Evolutionary conservation across 2,888 invertebrate genomes (phyloP).

Genomic region (Neoitamus cyanurus): DNA sequence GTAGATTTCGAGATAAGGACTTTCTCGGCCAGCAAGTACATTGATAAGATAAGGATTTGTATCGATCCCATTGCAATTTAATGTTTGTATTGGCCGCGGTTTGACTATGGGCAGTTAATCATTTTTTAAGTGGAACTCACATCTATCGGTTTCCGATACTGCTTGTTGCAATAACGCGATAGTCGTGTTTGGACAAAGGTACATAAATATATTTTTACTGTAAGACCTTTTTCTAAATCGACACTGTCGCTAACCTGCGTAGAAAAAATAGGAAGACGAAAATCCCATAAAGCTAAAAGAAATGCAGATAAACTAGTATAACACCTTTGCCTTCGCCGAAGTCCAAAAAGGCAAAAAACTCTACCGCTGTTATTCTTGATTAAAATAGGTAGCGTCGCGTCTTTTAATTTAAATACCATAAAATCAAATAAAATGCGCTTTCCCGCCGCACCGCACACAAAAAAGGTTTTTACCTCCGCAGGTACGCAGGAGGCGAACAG

Average conservation of each 20-base stretch:
- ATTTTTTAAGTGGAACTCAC: neutral
- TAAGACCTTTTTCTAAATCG: too few relatives aligned
- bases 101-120: neutral
- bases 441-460: neutral
- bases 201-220: neutral
- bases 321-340: neutral
- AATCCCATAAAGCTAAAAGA: neutral
- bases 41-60: conserved; percentile 28
- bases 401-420: conserved; percentile 39
- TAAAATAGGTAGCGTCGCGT: conserved; percentile 39
- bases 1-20: neutral
- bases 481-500: conserved; percentile 54
- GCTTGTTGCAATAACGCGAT: neutral
- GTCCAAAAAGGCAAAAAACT: neutral
- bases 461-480: conserved; percentile 49
- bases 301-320: conserved; percentile 11
- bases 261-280: neutral
- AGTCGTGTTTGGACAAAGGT: neutral
- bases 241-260: neutral
- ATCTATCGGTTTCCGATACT: neutral
- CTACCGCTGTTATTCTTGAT: conserved; percentile 16
- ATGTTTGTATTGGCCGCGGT: neutral
- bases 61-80: conserved; percentile 7
- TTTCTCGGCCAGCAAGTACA: neutral
- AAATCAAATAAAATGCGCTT: conserved; percentile 22